Percentiles rank a stretch among this genome's conserved stretches.
Evolutionary conservation across 2,888 invertebrate species (phyloP).

Genomic region (Drosophila acutilabella): DNA sequence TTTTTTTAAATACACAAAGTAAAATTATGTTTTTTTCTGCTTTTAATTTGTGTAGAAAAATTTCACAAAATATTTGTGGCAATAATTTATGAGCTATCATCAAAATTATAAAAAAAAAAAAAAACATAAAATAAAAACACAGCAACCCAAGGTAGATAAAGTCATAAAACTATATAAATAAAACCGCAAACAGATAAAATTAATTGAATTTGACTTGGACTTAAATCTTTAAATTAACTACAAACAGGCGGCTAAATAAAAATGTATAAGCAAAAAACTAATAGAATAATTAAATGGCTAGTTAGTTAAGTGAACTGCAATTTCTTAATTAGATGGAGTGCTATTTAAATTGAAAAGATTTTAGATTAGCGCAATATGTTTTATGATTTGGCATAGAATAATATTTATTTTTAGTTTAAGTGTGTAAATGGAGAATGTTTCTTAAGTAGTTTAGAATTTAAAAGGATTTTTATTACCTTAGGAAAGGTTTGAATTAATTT

Average conservation of each 20-base stretch:
- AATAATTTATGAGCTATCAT: constrained; percentile 71
- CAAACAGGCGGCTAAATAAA: background rate
- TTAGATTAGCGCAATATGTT: background rate
- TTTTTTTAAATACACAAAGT: constrained; percentile 53
- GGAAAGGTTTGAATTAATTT: too few species aligned
- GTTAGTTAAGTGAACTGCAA: background rate
- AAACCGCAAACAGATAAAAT: constrained; percentile 23
- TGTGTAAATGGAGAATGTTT: too few species aligned
- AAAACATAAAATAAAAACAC: constrained; percentile 41
- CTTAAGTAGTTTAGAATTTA: too few species aligned
- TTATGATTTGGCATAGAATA: background rate
- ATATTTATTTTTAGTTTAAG: too few species aligned
- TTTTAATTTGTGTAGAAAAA: constrained; percentile 41
- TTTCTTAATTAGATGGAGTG: constrained; percentile 4
- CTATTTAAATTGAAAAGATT: background rate
- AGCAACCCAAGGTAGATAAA: constrained; percentile 32
- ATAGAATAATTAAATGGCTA: constrained; percentile 17
- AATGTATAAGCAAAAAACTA: background rate
- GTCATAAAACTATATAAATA: constrained; percentile 27
- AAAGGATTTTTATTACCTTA: too few species aligned
- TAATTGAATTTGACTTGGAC: constrained; percentile 35
- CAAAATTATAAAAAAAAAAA: background rate
- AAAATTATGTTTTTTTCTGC: constrained; percentile 51
- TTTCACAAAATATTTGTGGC: constrained; percentile 71
- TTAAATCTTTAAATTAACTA: constrained; percentile 22